A percentile compares a stretch with the other conserved stretches of the same genome.
Evolutionary conservation across 2,797 vertebrate species (phyloP).

Genomic region (Spinus olivaceus): DNA sequence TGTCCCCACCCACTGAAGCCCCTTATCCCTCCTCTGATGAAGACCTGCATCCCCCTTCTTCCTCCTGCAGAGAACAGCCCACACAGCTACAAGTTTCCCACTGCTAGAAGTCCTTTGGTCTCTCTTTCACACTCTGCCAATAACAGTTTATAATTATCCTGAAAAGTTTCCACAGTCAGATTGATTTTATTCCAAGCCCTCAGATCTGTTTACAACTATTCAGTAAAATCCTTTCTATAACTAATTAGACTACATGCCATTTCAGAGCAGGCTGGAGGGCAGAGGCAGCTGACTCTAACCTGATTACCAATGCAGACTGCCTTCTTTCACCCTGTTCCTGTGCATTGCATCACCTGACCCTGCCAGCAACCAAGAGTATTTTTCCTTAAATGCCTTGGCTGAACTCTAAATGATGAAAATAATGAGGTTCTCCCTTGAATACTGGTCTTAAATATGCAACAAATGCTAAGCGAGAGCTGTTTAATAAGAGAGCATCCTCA

Average conservation of each 20-base stretch:
- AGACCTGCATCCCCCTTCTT: neutral
- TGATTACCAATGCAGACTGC: conserved; percentile 17
- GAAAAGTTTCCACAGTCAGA: conserved; percentile 46
- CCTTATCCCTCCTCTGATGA: neutral
- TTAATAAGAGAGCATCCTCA: neutral
- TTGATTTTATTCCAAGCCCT: conserved; percentile 50
- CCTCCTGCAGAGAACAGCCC: neutral
- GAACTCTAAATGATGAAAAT: neutral
- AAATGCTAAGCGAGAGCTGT: neutral
- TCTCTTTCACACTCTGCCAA: neutral
- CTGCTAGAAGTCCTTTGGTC: neutral
- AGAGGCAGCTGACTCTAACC: conserved; percentile 56
- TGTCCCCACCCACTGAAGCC: neutral
- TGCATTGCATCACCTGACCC: neutral
- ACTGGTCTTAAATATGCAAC: neutral
- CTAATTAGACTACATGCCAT: conserved; percentile 57
- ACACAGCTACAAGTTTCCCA: neutral
- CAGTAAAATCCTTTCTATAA: conserved; percentile 46
- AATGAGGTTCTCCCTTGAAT: neutral
- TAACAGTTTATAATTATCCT: conserved; percentile 52
- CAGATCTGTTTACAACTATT: conserved; percentile 57
- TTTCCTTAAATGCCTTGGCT: neutral
- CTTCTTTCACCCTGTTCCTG: neutral
- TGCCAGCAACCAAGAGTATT: neutral
- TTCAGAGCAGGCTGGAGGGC: conserved; percentile 42